Evolutionary conservation across 1,140 invertebrate species (phyloP), one percentile per base, ranked within the genome.

Genomic region (Pseudomyrmex concolor): DNA sequence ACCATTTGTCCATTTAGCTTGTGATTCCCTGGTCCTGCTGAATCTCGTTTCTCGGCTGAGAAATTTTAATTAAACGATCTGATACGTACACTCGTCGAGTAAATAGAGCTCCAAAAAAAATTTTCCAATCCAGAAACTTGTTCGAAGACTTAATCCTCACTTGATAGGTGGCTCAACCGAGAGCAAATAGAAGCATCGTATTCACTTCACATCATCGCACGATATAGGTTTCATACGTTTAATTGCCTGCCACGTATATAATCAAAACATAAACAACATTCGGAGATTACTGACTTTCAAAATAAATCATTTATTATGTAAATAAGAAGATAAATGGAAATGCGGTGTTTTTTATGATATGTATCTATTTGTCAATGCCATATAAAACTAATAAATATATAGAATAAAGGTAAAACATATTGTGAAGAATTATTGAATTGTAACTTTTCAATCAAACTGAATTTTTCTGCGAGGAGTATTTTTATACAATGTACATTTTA

Each of bases 21-120:
- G 43, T 12, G 76, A 57, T 50, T 71, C 43, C 19, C 43, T 62
- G 43, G 57, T 12, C 17, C 17, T 67, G 74, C 55, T 55, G n/a
- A 19, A 70, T 60, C 45, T 80, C 76, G 66, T 80, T 80, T 71
- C 22, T 12, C 12, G 45, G 54, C 66, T 59, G 86, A 74, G 73
- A 80, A 71, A 87, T 87, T 87, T 87, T 87, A 87, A 87, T 87
- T 84, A 87, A 86, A 25, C 82, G 55, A n/a, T 43, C 55, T 13
- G 1, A 10, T 48, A 67, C 51, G 54, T 19, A 15, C 15, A 10
- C 45, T n/a, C 13, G 4, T 43, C 51, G 64, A 57, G 59, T 73
- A 86, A 86, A 87, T 43, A 67, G 50, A 68, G 62, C 19, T 57
- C 57, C 8, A n/a, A 77, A 73, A 74, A 59, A 60, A 54, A 2